Evolutionary conservation across 2,888 invertebrate species (phyloP), one percentile per base, ranked within the genome.

Genomic region (Coenonympha arcania): DNA sequence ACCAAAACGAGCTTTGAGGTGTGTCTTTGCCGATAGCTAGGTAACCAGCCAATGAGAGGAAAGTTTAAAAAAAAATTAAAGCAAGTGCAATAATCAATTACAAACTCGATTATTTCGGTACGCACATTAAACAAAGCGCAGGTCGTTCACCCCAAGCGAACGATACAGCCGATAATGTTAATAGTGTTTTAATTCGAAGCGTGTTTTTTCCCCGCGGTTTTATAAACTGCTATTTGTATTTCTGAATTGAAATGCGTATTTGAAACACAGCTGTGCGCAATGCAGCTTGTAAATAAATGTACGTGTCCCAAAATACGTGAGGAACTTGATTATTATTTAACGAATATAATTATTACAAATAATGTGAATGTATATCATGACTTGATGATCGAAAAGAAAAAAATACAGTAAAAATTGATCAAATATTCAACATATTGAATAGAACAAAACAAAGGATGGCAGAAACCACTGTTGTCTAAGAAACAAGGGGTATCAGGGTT

Each of bases 161-260:
- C 48, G 52, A 52, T 54, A 56, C 56, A 45, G 28, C 50, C 50
- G 58, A 56, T 58, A 58, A 54, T 49, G 37, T 51, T 54, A 54
- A 50, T 39, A 43, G 52, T 33, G 24, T 54, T 50, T 52, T 49
- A 50, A 54, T 50, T 52, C 28, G 9, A 50, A 34, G 52, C 54
- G 47, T 37, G 37, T 34, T 47, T 51, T 49, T 51, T 43, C 22
- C 45, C 45, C 42, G 28, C 45, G 31, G 24, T 41, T 48, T n/a
- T 31, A 30, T 31, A 20, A 30, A 43, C 15, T 31, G 31, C 15
- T 31, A 13, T 43, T 31, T 13, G 13, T 20, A 24, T 34, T 44
- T 31, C 13, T 16, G n/a, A 44, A 16, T 24, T 33, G 24, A n/a
- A 44, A 44, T 34, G 43, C n/a, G 24, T 22, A 34, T 34, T 44